Evolutionary conservation across 2,113 vertebrate species (phyloP), one percentile per base, ranked within the genome.

Genomic region (Cepphus grylle): DNA sequence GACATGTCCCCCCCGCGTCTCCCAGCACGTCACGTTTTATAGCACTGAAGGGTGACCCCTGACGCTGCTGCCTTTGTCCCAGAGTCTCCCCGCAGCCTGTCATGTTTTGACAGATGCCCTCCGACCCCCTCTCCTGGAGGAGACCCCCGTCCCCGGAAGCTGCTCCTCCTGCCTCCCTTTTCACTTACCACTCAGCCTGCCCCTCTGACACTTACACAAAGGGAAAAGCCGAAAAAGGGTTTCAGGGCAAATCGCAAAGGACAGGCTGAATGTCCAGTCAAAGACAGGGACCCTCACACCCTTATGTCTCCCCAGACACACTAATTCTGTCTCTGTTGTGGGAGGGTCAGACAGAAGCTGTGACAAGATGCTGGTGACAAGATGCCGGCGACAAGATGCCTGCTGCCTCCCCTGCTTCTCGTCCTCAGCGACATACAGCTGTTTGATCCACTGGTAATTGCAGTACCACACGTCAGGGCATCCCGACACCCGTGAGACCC

Each of bases 361-460:
- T 12, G 30, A 88, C 38, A 81, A 81, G 81, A 40, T 49, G 30
- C 65, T 43, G 45, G 53, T 43, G 53, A 69, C 43, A 82, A 82
- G 83, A 47, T 52, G 32, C 59, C 12, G 12, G 40, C 12, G 40
- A 70, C 42, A 86, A 78, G 59, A 56, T 23, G 43, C 61, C 47
- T 55, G 16, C 59, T 55, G 62, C 62, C 50, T 58, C 32, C 26
- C 34, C 58, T 55, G 56, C 82, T 72, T 77, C 76, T 90, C 76
- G 61, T 53, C 67, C 40, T 76, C 42, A 30, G 65, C 16, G 2
- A 80, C 20, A 47, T 52, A 59, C 36, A 55, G 69, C 76, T 95
- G 70, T 96, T 96, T 92, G 86, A 82, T 91, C 85, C 97, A 95
- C 89, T 93, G 94, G 73, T 81, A 71, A 85, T 87, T 89, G 76